Base-by-base conservation (phyloP, 2,888 invertebrate genomes). In the Tipula confusa region DNA sequence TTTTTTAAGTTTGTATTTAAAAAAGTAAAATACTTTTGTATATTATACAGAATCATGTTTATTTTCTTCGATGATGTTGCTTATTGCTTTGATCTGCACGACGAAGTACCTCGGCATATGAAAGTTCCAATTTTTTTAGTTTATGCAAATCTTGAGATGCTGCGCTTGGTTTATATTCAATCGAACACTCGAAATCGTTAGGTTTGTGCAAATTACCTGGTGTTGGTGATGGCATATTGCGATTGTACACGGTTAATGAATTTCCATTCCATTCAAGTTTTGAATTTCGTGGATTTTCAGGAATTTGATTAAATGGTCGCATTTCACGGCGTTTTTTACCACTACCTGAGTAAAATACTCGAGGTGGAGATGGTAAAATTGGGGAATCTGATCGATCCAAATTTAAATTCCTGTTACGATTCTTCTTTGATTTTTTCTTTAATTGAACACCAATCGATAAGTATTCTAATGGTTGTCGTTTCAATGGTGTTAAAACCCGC, bases 141-240 rank as follows among this genome's bases (percentile, higher is more conserved):
- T 94, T 95, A 88, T 95, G 94, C 85, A 96, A 93, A 86, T 96
- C 95, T 87, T 95, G 95, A 11, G 96, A 95, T 5, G 95, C 96
- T 7, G 94, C 92, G 88, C 95, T 95, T 2, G 92, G 92, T 86
- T 91, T 92, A 86, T 91, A 93, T 84, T 92, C 92, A 11, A 88
- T 87, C 87, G 87, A 84, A 24, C n/a, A 13, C 13, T 24, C 80
- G 29, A 29, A 82, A 24, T 88, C 92, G 90, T 85, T 91, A 91
- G 83, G 90, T 90, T 86, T 91, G 89, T 90, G 90, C 90, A 84
- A 90, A 89, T 86, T 91, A 89, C 0, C 91, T 84, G 90, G 90
- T 87, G 92, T 91, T 0, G 93, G 92, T 0, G 93, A 92, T 83
- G 92, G 91, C 5, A 88, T 84, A 84, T 87, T 88, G 48, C 92